Base-by-base conservation (phyloP, 2,888 invertebrate species). In the Agelastica alni region DNA sequence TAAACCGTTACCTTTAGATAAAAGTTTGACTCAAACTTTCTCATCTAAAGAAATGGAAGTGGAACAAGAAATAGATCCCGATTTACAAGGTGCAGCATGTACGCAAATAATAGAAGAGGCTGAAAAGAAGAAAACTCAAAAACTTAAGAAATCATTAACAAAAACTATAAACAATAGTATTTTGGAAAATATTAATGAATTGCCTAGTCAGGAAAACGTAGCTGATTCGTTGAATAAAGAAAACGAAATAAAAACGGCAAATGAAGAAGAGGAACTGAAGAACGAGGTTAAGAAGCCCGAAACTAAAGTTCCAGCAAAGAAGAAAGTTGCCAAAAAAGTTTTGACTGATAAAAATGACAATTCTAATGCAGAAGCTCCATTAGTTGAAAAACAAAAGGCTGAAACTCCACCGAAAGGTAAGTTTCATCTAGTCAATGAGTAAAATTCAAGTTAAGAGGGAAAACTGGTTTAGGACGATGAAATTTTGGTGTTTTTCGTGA, bases 61-160 rank as follows among this genome's bases (percentile, higher is more conserved):
- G 2, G 71, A 73, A 61, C 60, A 67, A 51, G 65, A 63, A 51
- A 51, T 47, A 5, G 74, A 75, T 67, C 71, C 70, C 4, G 66
- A 70, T 3, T 57, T 69, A 47, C 72, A 75, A 65, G 75, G 77
- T 9, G 79, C 78, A 2, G 77, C 75, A 39, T 79, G 78, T 65
- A 62, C 76, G 6, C 79, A 79, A 65, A 68, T 79, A 51, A 70
- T 78, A 30, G 78, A 62, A 73, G 75, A 10, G 73, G 75, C 60
- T 67, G 73, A 62, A 69, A 71, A 61, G 73, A 77, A 56, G 39
- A 78, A 64, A 70, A 72, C 71, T 4, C 67, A 70, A 22, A 74
- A 67, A 58, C 66, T 63, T 68, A 75, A 66, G 73, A 77, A 63
- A 67, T 75, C 67, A 4, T 58, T 65, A 53, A 68, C 71, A 1